These are phyloP conservation scores for Drosophila willistoni DNA, from an alignment of 1,140 invertebrate species.

Conservation along the genomic window DNA sequence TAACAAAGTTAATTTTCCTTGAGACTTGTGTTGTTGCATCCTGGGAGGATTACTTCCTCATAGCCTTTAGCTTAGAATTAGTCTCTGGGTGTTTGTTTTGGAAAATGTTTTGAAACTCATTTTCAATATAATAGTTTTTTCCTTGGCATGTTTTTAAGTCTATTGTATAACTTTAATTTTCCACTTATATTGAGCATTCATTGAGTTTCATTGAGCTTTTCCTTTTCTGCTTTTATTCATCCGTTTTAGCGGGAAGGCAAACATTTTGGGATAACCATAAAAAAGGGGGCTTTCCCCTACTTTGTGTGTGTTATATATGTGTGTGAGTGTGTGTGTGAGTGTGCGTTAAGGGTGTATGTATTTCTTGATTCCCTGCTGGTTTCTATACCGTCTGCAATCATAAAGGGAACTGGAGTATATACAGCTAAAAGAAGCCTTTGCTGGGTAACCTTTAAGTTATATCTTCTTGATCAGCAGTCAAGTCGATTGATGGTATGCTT, in stretches of 20 bases:
- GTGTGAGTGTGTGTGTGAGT: background rate
- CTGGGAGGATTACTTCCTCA: too few species aligned
- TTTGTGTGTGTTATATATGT: background rate
- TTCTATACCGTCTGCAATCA: background rate
- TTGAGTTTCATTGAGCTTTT: constrained; percentile 35
- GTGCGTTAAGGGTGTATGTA: constrained; percentile 2
- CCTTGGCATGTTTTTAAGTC: background rate
- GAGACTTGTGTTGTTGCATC: too few species aligned
- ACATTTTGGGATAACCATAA: constrained; percentile 64
- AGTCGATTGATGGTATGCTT: too few species aligned
- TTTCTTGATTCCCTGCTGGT: constrained; percentile 23
- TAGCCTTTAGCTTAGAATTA: too few species aligned
- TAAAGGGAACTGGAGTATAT: background rate
- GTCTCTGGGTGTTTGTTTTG: background rate
- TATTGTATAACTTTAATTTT: constrained; percentile 14
- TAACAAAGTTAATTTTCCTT: too few species aligned
- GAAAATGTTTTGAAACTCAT: background rate
- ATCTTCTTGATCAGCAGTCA: too few species aligned
- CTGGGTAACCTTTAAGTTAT: background rate
- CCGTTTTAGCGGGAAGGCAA: background rate
- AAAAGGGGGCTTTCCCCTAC: constrained; percentile 46
- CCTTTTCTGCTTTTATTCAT: constrained; percentile 26
- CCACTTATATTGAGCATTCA: constrained; percentile 10
- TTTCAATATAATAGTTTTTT: background rate
- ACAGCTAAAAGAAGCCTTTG: constrained; percentile 64